A percentile compares a stretch with the other conserved stretches of the same genome.
Evolutionary conservation across 2,113 vertebrate genomes (phyloP).

Genomic region (Pao palembangensis): DNA sequence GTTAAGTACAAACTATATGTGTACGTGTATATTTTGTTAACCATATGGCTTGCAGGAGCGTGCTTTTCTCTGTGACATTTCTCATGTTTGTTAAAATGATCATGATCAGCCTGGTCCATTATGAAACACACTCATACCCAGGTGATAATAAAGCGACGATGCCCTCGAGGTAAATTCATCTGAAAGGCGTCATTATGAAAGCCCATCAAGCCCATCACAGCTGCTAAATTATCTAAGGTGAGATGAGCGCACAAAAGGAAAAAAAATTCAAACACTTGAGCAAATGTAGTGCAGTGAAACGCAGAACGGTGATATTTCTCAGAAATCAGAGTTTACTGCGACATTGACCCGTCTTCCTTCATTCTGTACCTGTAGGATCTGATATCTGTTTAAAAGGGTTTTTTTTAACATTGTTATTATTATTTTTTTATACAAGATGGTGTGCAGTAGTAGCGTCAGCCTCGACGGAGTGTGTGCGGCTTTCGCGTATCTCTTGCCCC

Average conservation of each 20-base stretch:
- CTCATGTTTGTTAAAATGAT: constrained; percentile 10
- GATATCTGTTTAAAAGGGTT: constrained; percentile 7
- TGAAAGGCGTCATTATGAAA: constrained; percentile 36
- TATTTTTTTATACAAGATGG: too few relatives aligned
- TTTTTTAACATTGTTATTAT: background rate
- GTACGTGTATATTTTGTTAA: background rate
- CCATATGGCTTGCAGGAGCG: too few relatives aligned
- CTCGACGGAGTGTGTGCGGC: constrained; percentile 17
- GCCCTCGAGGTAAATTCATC: constrained; percentile 38
- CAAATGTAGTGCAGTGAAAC: too few relatives aligned
- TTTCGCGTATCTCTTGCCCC: constrained; percentile 20
- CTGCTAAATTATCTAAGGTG: constrained; percentile 2
- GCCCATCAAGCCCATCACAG: constrained; percentile 15
- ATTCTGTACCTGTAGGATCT: constrained; percentile 17
- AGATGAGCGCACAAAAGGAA: constrained; percentile 1
- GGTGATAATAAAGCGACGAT: constrained; percentile 13
- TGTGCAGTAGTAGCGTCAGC: constrained; percentile 10
- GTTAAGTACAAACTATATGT: background rate
- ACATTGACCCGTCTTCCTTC: constrained; percentile 13
- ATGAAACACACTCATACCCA: constrained; percentile 33
- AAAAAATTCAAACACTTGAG: background rate
- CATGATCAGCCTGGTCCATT: constrained; percentile 8
- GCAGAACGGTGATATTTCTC: too few relatives aligned
- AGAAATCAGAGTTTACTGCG: background rate
- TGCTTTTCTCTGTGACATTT: constrained; percentile 11